phyloP scores from a whole-genome alignment of 2,888 invertebrate genomes.

The Scaptomyza cyrtandrae region DNA sequence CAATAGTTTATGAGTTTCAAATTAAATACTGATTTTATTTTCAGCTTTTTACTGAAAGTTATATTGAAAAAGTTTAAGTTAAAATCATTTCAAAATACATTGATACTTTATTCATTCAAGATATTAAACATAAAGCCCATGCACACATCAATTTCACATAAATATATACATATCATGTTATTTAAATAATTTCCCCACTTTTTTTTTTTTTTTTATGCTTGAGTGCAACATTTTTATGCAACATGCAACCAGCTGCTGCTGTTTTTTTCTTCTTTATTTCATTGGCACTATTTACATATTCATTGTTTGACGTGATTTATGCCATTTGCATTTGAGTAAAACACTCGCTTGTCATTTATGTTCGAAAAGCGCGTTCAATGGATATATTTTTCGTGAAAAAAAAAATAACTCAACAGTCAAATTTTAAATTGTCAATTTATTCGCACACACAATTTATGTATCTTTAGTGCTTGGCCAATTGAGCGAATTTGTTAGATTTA shows the following conservation, averaged over 20 bases:
- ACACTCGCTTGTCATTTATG: conserved; percentile 29
- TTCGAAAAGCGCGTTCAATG: conserved; percentile 28
- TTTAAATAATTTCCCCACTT: background rate
- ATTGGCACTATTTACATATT: conserved; percentile 38
- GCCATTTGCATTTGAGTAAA: conserved; percentile 16
- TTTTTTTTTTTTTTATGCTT: conserved; percentile 4
- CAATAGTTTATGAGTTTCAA: too few species aligned
- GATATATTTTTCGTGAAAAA: background rate
- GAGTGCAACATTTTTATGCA: conserved; percentile 7
- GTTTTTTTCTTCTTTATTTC: conserved; percentile 5
- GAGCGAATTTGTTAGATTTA: conserved; percentile 6
- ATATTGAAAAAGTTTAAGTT: background rate
- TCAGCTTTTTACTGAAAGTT: too few species aligned
- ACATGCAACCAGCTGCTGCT: conserved; percentile 5
- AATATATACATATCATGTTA: background rate
- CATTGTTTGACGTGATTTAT: conserved; percentile 43
- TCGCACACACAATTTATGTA: conserved; percentile 13
- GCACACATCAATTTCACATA: background rate
- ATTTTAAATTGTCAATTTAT: conserved; percentile 45
- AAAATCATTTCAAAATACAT: background rate
- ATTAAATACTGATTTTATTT: too few species aligned
- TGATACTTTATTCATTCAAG: too few species aligned
- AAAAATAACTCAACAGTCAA: conserved; percentile 12
- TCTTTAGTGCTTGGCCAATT: conserved; percentile 34
- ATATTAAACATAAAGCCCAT: background rate